Percentiles rank a stretch among this genome's conserved stretches.
Conservation (phyloP, 2,797 vertebrate species). For the Pelodytes ibericus region DNA sequence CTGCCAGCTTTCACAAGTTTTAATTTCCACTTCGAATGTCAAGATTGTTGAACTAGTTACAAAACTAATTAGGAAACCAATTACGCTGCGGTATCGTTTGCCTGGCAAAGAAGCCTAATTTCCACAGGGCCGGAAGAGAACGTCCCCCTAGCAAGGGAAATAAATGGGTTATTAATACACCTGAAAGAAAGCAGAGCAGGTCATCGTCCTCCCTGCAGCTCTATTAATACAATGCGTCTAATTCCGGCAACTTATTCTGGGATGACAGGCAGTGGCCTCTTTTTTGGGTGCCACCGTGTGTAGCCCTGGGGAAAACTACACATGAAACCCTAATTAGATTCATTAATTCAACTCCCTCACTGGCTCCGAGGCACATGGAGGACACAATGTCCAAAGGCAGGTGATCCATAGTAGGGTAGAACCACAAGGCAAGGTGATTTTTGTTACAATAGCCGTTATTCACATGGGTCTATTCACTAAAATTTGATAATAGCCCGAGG, state of each 20-base stretch:
- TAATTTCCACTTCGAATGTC: conserved; percentile 11
- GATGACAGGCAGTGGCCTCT: conserved; percentile 41
- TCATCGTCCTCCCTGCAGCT: background rate
- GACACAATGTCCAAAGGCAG: conserved; percentile 13
- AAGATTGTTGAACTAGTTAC: conserved; percentile 38
- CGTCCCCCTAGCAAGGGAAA: conserved; percentile 2
- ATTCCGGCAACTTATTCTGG: conserved; percentile 19
- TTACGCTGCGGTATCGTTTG: conserved; percentile 1
- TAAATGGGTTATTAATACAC: conserved; percentile 39
- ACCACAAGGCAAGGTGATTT: background rate
- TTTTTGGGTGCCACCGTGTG: background rate
- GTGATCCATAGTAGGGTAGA: background rate
- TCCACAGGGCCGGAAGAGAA: background rate
- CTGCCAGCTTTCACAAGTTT: background rate
- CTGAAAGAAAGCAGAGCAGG: conserved; percentile 9
- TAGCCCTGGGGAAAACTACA: conserved; percentile 6
- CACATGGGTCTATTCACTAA: too few relatives aligned
- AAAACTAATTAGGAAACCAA: conserved; percentile 42
- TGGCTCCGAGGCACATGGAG: conserved; percentile 9
- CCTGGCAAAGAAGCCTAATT: conserved; percentile 11
- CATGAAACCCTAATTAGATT: conserved; percentile 31
- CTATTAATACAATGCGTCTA: conserved; percentile 16
- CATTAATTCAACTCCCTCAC: conserved; percentile 40
- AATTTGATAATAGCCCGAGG: too few relatives aligned
- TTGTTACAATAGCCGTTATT: too few relatives aligned